phyloP scores from a whole-genome alignment of 2,888 invertebrate species.

The Schizaphis graminum region DNA sequence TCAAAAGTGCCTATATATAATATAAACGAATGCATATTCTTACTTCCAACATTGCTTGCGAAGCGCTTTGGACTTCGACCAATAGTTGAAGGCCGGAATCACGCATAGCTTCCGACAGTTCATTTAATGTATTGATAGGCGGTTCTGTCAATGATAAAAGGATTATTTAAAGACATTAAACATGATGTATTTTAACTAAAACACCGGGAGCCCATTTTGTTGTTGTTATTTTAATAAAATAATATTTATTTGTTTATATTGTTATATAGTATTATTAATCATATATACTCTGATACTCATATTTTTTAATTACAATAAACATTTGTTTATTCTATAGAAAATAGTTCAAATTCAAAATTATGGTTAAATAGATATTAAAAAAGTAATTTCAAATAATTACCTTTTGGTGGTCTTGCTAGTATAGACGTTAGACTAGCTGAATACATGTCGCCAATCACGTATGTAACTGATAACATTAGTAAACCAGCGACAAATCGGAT shows the following conservation, averaged over 20 bases:
- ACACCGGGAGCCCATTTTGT: not conserved
- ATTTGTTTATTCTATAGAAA: not conserved
- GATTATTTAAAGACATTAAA: not conserved
- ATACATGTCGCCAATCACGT: conserved; percentile 84
- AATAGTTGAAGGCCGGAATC: conserved; percentile 77
- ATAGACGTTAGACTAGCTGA: conserved; percentile 83
- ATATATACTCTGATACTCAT: not conserved
- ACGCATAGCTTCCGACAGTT: conserved; percentile 78
- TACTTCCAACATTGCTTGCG: conserved; percentile 77
- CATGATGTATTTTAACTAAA: not conserved
- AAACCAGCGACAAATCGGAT: conserved; percentile 79
- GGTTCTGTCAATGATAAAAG: conserved; percentile 72
- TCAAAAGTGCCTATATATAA: not conserved
- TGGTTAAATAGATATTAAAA: not conserved
- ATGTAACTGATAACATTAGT: conserved; percentile 82
- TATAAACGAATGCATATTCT: not conserved
- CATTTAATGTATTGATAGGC: conserved; percentile 78
- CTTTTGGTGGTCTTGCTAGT: conserved; percentile 79
- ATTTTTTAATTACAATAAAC: not conserved
- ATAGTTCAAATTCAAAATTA: not conserved
- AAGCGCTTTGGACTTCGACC: conserved; percentile 82
- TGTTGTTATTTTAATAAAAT: not conserved
- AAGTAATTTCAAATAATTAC: conserved; percentile 68
- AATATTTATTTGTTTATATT: not conserved
- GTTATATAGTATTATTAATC: not conserved